Evolutionary conservation across 2,888 invertebrate genomes (phyloP).

Genomic region (Apamea epomidion): DNA sequence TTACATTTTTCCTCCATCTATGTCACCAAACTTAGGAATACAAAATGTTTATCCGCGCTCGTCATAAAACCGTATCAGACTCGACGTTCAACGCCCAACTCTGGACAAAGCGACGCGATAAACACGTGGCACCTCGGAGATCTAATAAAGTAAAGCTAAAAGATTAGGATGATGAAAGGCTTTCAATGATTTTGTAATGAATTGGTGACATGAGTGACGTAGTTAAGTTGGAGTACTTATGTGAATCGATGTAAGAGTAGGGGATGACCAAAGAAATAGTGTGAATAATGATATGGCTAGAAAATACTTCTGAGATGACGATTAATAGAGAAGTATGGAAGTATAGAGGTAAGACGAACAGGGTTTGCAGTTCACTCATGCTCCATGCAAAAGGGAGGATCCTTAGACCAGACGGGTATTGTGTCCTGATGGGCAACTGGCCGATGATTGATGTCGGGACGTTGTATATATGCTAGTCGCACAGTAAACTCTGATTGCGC

Average conservation of each 20-base stretch:
- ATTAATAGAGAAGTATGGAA: too few species aligned
- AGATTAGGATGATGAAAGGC: neutral
- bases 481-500: too few species aligned
- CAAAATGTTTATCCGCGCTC: slow-evolving; percentile 50
- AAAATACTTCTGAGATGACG: too few species aligned
- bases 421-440: too few species aligned
- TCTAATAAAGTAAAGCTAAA: slow-evolving; percentile 32
- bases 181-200: slow-evolving; percentile 5
- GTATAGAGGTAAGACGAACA: too few species aligned
- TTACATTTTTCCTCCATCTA: neutral
- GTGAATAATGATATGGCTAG: too few species aligned
- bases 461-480: too few species aligned
- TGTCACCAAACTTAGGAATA: slow-evolving; percentile 1
- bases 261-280: neutral
- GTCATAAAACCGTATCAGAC: slow-evolving; percentile 77
- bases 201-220: neutral
- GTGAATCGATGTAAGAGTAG: neutral
- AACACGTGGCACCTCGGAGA: slow-evolving; percentile 41
- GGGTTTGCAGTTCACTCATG: too few species aligned
- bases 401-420: too few species aligned
- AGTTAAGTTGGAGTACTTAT: neutral
- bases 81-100: slow-evolving; percentile 25
- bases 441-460: too few species aligned
- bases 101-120: slow-evolving; percentile 73
- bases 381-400: too few species aligned